A percentile compares a stretch with the other conserved stretches of the same genome.
Evolutionary conservation across 2,113 vertebrate species (phyloP).

Genomic region (Corythoichthys haematopterus): DNA sequence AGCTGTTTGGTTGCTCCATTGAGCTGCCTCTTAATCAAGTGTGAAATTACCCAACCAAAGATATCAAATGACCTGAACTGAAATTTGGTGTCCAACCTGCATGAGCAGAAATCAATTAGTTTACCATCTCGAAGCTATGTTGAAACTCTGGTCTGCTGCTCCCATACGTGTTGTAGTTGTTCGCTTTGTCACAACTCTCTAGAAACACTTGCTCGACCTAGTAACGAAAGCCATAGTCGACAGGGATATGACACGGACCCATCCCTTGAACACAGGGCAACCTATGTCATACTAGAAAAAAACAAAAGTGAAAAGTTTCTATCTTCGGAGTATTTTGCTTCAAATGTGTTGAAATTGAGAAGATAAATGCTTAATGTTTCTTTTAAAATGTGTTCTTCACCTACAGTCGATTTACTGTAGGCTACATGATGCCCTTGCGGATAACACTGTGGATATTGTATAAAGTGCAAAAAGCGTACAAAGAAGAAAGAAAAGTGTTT

Average conservation of each 20-base stretch:
- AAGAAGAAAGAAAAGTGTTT: slow-evolving; percentile 15
- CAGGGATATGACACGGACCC: background rate
- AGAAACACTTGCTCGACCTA: background rate
- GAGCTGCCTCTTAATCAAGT: no score
- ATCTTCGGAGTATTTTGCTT: background rate
- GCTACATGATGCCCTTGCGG: background rate
- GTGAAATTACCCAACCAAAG: no score
- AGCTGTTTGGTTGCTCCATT: no score
- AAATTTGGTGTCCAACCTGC: background rate
- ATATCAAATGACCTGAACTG: no score
- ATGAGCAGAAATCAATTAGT: background rate
- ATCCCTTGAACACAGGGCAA: background rate
- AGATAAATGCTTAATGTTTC: background rate
- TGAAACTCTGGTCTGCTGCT: background rate
- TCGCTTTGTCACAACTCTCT: background rate
- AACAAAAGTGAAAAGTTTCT: background rate
- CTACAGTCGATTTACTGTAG: slow-evolving; percentile 6
- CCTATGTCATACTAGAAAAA: background rate
- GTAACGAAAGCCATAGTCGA: background rate
- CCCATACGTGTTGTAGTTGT: no score
- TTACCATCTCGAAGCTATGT: background rate
- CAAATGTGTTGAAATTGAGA: background rate
- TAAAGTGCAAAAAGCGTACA: slow-evolving; percentile 3
- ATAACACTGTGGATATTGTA: slow-evolving; percentile 19
- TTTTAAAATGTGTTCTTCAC: slow-evolving; percentile 2